Conservation (phyloP, 2,113 vertebrate species). For the Pollimyrus isidori region DNA sequence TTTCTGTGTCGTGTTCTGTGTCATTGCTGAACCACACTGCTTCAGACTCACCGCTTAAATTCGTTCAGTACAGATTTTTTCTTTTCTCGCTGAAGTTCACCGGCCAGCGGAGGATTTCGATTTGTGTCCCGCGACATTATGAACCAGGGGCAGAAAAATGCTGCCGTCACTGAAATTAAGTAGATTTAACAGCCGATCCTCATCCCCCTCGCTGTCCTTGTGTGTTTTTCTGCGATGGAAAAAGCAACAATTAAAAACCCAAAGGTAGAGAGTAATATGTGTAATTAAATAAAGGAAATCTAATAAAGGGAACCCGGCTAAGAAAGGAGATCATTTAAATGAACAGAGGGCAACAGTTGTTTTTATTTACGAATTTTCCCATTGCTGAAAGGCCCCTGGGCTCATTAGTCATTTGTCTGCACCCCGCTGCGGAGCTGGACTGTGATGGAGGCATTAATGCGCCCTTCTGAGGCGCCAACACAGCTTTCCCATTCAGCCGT, state of each 20-base stretch:
- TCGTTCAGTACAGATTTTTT: not conserved
- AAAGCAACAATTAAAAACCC: not conserved
- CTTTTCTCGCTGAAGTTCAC: not conserved
- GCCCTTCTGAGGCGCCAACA: slow-evolving; percentile 64
- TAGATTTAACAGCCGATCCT: not conserved
- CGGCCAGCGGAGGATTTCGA: not conserved
- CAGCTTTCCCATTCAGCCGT: slow-evolving; percentile 45
- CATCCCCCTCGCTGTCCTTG: not conserved
- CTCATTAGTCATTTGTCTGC: slow-evolving; percentile 42
- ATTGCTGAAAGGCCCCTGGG: slow-evolving; percentile 40
- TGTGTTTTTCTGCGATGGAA: not conserved
- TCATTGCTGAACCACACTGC: not conserved
- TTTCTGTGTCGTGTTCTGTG: not conserved
- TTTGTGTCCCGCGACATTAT: not conserved
- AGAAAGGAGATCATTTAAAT: slow-evolving; percentile 1
- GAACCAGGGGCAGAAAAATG: not conserved
- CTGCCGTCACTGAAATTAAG: not conserved
- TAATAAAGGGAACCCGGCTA: not conserved
- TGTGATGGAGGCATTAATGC: slow-evolving; percentile 63
- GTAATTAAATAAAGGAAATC: slow-evolving; percentile 1
- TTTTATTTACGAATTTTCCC: slow-evolving; percentile 64
- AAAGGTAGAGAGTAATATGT: not conserved
- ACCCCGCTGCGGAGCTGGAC: slow-evolving; percentile 63
- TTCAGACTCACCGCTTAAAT: not conserved
- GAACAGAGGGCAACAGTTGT: slow-evolving; percentile 55